These are phyloP conservation scores for Podarcis lilfordi DNA, from an alignment of 2,797 vertebrate species.

Conservation along the genomic window DNA sequence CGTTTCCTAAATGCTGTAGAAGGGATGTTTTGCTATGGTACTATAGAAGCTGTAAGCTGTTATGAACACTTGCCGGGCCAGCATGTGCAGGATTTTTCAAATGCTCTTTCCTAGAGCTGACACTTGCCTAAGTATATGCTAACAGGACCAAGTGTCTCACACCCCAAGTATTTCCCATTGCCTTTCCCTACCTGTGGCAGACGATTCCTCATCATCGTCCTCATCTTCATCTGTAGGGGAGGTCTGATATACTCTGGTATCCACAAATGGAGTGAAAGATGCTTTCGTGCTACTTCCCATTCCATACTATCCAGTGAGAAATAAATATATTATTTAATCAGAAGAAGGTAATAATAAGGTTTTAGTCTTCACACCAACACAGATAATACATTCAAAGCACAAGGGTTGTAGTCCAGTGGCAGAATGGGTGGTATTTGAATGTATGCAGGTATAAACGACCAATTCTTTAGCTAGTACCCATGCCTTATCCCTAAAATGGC, in stretches of 20 bases:
- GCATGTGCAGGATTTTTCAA: background rate
- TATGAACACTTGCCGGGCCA: background rate
- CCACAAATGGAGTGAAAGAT: conserved; percentile 96
- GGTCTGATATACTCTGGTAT: conserved; percentile 95
- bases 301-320: conserved; percentile 83
- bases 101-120: background rate
- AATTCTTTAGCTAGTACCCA: background rate
- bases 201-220: conserved; percentile 83
- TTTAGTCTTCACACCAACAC: background rate
- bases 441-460: background rate
- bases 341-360: background rate
- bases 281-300: conserved; percentile 92
- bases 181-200: conserved; percentile 81
- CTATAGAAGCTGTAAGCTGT: background rate
- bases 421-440: background rate
- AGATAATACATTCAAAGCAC: background rate
- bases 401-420: too few species aligned
- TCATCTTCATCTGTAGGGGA: conserved; percentile 95
- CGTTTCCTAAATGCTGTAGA: background rate
- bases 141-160: background rate
- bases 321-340: conserved; percentile 39
- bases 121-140: background rate
- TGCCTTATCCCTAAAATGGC: background rate
- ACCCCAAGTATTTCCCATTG: background rate
- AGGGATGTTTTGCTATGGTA: background rate